phyloP scores from a whole-genome alignment of 2,113 vertebrate species.

The Pipra filicauda region DNA sequence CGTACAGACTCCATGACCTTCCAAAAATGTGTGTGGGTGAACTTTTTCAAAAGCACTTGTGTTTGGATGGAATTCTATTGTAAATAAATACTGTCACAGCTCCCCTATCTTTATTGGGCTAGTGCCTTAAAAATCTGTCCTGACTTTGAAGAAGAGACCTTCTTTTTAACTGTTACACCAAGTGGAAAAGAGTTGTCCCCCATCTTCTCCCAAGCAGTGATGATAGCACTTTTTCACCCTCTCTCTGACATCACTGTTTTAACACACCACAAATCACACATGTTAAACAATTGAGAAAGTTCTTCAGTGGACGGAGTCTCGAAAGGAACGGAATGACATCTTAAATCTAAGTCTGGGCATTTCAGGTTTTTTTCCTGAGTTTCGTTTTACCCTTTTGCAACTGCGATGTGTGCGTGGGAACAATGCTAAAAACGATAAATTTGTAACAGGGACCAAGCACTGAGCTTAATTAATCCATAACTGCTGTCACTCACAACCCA shows the following conservation, averaged over 20 bases:
- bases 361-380: not conserved
- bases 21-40: not conserved
- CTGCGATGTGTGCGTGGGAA: not conserved
- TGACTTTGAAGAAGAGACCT: not conserved
- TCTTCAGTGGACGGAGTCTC: not conserved
- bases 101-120: not conserved
- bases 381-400: not conserved
- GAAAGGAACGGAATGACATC: not conserved
- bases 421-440: not conserved
- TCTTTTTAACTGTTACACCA: not conserved
- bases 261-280: not conserved
- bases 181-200: not conserved
- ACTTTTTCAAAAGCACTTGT: not conserved
- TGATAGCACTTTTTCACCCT: not conserved
- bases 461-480: not conserved
- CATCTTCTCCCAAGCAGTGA: not conserved
- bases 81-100: not conserved
- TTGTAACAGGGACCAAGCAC: not conserved
- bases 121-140: not conserved
- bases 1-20: not conserved
- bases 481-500: not conserved
- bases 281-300: not conserved
- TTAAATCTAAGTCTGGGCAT: not conserved
- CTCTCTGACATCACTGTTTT: not conserved
- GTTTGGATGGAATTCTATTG: not conserved